phyloP scores from a whole-genome alignment of 2,113 vertebrate species.

The Eira barbara region DNA sequence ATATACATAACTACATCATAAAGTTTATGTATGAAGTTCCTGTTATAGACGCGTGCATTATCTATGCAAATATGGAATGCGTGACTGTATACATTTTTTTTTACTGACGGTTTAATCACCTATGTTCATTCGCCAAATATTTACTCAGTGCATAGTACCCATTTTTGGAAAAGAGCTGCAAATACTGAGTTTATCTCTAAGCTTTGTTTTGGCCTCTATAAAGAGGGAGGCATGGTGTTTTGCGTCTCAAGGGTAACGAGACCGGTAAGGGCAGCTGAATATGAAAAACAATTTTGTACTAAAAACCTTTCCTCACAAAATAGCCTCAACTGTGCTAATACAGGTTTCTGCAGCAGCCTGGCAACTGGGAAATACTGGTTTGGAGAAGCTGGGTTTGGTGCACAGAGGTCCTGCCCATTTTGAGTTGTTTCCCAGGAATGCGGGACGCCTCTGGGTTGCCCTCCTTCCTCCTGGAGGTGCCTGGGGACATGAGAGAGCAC shows the following conservation, averaged over 20 bases:
- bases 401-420: not conserved
- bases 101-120: not conserved
- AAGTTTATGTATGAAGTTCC: not conserved
- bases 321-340: not conserved
- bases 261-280: not conserved
- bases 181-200: not conserved
- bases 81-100: not conserved
- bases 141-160: not conserved
- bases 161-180: slow-evolving; percentile 26
- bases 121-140: not conserved
- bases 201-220: slow-evolving; percentile 28
- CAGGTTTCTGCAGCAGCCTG: not conserved
- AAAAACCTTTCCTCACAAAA: slow-evolving; percentile 18
- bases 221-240: not conserved
- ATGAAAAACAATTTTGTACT: slow-evolving; percentile 13
- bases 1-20: not conserved
- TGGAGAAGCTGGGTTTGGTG: not conserved
- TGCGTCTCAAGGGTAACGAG: not conserved
- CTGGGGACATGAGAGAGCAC: not conserved
- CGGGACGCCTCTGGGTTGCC: not conserved
- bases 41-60: not conserved
- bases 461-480: not conserved
- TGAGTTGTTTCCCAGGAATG: slow-evolving; percentile 25
- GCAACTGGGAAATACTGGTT: not conserved
- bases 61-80: not conserved